Evolutionary conservation across 2,888 invertebrate genomes (phyloP).

Genomic region (Caenorhabditis becei): DNA sequence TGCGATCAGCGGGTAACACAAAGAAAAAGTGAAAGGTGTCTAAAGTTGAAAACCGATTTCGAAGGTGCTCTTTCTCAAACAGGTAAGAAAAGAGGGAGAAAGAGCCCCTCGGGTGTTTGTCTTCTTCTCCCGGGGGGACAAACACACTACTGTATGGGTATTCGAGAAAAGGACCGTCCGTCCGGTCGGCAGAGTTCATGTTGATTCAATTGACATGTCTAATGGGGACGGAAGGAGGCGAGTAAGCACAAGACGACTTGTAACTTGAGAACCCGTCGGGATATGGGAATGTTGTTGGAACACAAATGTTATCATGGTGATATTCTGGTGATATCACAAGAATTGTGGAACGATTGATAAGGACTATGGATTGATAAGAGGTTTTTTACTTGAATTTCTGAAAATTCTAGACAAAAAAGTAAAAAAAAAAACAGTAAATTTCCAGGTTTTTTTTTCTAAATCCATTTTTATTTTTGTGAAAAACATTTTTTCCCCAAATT

Average conservation of each 20-base stretch:
- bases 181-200: conserved; percentile 52
- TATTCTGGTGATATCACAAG: too few relatives aligned
- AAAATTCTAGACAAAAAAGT: too few relatives aligned
- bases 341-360: too few relatives aligned
- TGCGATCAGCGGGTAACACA: too few relatives aligned
- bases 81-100: neutral
- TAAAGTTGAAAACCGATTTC: neutral
- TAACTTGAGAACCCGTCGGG: conserved; percentile 5
- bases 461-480: too few relatives aligned
- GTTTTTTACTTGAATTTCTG: too few relatives aligned
- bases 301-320: too few relatives aligned
- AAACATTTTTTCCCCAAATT: neutral
- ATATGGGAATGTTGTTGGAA: neutral
- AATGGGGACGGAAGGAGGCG: conserved; percentile 25
- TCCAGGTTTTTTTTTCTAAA: too few relatives aligned
- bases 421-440: too few relatives aligned
- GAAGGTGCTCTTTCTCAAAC: neutral
- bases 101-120: conserved; percentile 2
- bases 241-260: conserved; percentile 6
- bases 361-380: too few relatives aligned
- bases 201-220: conserved; percentile 55
- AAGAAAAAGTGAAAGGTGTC: neutral
- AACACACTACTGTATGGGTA: conserved; percentile 32
- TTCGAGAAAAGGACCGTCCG: conserved; percentile 9
- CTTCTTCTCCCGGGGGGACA: conserved; percentile 28